These are phyloP conservation scores for Drosophila anceps DNA, from an alignment of 2,888 invertebrate genomes.

Conservation along the genomic window DNA sequence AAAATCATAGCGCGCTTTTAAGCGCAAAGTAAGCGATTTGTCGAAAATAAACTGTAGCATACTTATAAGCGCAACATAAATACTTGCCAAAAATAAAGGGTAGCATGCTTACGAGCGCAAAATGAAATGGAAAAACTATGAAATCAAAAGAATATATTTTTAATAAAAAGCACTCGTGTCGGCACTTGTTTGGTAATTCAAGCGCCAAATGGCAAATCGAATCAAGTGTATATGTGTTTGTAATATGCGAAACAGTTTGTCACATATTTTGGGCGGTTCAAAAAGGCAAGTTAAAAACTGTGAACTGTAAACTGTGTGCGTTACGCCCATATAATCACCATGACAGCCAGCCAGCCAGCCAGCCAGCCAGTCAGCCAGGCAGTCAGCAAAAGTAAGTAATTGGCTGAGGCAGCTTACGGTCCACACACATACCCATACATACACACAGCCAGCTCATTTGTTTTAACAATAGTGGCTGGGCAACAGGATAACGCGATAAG, in stretches of 20 bases:
- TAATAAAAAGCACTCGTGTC: constrained; percentile 46
- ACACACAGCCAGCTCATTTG: constrained; percentile 56
- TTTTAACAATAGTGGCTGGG: constrained; percentile 39
- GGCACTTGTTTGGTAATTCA: constrained; percentile 31
- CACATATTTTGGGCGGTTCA: constrained; percentile 13
- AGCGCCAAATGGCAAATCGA: constrained; percentile 46
- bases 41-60: constrained; percentile 13
- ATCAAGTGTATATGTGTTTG: constrained; percentile 20
- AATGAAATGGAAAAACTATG: constrained; percentile 7
- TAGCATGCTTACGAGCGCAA: constrained; percentile 1
- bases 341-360: too few species aligned
- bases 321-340: constrained; percentile 35
- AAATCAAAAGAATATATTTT: constrained; percentile 34
- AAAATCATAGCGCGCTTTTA: background rate
- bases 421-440: constrained; percentile 15
- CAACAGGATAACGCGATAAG: constrained; percentile 54
- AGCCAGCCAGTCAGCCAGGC: constrained; percentile 7
- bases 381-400: constrained; percentile 31
- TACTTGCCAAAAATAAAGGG: constrained; percentile 11
- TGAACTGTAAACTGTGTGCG: constrained; percentile 18
- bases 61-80: constrained; percentile 7
- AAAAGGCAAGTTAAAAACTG: constrained; percentile 10
- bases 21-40: background rate
- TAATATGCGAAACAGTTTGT: constrained; percentile 20
- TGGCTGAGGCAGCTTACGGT: constrained; percentile 32